Percentiles rank a stretch among this genome's conserved stretches.
These are phyloP conservation scores for Lophotis ruficrista DNA, from an alignment of 2,113 vertebrate genomes.

Conservation along the genomic window DNA sequence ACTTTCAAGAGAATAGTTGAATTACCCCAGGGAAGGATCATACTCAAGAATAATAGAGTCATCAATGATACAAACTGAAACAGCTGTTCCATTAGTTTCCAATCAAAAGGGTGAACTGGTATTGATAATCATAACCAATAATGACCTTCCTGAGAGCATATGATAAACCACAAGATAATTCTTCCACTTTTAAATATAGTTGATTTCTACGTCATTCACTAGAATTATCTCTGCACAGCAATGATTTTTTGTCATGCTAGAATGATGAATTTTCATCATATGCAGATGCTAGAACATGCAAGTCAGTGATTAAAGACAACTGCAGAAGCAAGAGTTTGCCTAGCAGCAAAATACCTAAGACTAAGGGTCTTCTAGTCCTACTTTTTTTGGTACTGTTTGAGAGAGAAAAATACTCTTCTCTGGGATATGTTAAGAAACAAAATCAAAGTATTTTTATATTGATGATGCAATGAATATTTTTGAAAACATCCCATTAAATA, in stretches of 20 bases:
- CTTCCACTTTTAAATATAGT: not conserved
- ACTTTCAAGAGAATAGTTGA: slow-evolving; percentile 4
- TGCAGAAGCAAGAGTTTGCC: not conserved
- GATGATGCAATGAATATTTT: not conserved
- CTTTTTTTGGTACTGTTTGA: not conserved
- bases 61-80: not conserved
- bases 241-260: not conserved
- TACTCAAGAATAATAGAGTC: not conserved
- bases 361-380: not conserved
- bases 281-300: not conserved
- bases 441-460: not conserved
- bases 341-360: not conserved
- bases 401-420: not conserved
- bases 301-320: not conserved
- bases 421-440: not conserved
- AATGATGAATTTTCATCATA: slow-evolving; percentile 20
- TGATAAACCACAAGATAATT: not conserved
- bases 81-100: not conserved
- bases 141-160: not conserved
- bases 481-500: not conserved
- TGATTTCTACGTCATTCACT: not conserved
- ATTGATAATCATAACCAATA: slow-evolving; percentile 12
- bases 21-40: not conserved
- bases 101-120: not conserved
- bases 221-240: not conserved